Evolutionary conservation across 2,888 invertebrate genomes (phyloP).

Genomic region (Apodemia zela): DNA sequence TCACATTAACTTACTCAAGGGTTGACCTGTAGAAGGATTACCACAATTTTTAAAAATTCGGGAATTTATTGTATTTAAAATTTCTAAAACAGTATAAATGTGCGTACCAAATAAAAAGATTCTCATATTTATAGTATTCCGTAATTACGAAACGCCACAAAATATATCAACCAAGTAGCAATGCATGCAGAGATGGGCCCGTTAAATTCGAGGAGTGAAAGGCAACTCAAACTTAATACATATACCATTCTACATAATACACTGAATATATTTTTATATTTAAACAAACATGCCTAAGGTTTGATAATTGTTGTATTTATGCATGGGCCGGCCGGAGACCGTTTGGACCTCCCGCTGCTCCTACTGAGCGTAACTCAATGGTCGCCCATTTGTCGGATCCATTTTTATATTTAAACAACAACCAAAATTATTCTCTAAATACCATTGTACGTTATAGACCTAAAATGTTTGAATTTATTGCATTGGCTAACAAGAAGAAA

Average conservation of each 20-base stretch:
- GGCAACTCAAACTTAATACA: not conserved
- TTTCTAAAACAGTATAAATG: too few species aligned
- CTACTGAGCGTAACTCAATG: conserved; percentile 42
- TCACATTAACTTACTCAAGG: too few species aligned
- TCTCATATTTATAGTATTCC: too few species aligned
- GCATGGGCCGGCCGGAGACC: conserved; percentile 48
- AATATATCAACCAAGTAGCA: not conserved
- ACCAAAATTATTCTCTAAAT: conserved; percentile 56
- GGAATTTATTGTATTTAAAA: too few species aligned
- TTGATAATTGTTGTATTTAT: conserved; percentile 61
- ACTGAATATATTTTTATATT: conserved; percentile 17
- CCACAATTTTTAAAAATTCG: too few species aligned
- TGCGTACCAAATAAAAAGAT: too few species aligned
- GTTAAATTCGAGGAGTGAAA: not conserved
- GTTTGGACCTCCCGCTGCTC: conserved; percentile 53
- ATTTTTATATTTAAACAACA: conserved; percentile 63
- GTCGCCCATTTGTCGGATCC: conserved; percentile 49
- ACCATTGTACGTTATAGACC: conserved; percentile 15
- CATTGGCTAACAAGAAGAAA: not conserved
- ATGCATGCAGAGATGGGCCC: not conserved
- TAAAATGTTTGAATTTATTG: too few species aligned
- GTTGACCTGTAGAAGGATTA: too few species aligned
- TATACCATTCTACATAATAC: conserved; percentile 4
- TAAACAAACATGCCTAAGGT: conserved; percentile 40
- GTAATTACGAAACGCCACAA: not conserved